These are phyloP conservation scores for Hyposmocoma kahamanoa DNA, from an alignment of 1,140 invertebrate species.

Conservation along the genomic window DNA sequence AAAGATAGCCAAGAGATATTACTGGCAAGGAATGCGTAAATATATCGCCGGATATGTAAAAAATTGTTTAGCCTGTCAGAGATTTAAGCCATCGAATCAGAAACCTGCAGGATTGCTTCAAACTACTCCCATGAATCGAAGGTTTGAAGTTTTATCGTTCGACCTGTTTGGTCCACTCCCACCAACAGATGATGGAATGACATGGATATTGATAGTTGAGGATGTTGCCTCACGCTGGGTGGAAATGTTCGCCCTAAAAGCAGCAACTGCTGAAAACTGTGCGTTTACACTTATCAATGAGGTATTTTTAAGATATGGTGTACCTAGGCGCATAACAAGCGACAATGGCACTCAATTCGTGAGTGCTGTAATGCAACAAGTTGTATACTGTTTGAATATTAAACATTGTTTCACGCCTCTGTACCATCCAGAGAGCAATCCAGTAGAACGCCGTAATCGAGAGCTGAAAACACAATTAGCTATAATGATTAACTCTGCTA, in stretches of 20 bases:
- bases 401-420: conserved; percentile 32
- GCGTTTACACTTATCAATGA: conserved; percentile 35
- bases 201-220: conserved; percentile 39
- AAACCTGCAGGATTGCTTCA: conserved; percentile 31
- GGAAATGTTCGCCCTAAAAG: conserved; percentile 31
- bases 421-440: conserved; percentile 48
- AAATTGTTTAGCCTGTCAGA: conserved; percentile 22
- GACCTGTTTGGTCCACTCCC: conserved; percentile 42
- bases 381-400: conserved; percentile 23
- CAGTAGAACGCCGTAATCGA: conserved; percentile 42
- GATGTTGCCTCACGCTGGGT: conserved; percentile 41
- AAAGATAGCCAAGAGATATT: conserved; percentile 25
- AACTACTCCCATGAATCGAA: conserved; percentile 11
- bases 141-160: conserved; percentile 32
- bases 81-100: conserved; percentile 29
- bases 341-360: conserved; percentile 55
- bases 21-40: conserved; percentile 31
- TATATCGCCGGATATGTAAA: conserved; percentile 24
- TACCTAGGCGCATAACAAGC: conserved; percentile 32
- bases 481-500: conserved; percentile 22
- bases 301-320: conserved; percentile 45
- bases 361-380: conserved; percentile 31
- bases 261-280: conserved; percentile 36
- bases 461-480: conserved; percentile 46
- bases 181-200: conserved; percentile 12